Base-by-base conservation (phyloP, 2,797 vertebrate species). In the Acanthurus leucopareius region DNA sequence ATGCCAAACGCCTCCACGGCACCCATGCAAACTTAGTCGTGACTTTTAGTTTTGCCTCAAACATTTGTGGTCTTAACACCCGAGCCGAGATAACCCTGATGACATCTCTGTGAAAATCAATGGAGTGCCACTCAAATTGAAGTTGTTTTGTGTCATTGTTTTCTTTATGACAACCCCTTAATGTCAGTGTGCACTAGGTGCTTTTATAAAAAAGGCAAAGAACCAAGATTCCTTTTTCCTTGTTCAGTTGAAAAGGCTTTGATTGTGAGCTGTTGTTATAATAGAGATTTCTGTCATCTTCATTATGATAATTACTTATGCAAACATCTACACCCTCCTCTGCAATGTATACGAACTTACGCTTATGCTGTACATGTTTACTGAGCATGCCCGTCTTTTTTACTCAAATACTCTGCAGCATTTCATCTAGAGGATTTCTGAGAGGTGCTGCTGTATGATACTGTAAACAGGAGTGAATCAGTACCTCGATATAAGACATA, bases 351-450 rank as follows among this genome's bases (percentile, higher is more conserved):
- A 38, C 69, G 53, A 78, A 49, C 28, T 56, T 45, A 68, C 69
- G 66, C 66, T 53, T 63, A 69, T 58, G 59, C 53, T 68, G 72
- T 47, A 44, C 48, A 67, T 68, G 68, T 76, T 60, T 60, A 73
- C 62, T 66, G 22, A 79, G 84, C 85, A 89, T 89, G 86, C 58
- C 35, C 10, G 20, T 65, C 40, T 80, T 83, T 86, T 80, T 20
- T 82, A 86, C 45, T 20, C 70, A 58, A 73, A 73, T 45, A 45
- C 20, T 57, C 65, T 68, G 74, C 78, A 83, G 75, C 70, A 51
- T 70, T 85, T 72, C 19, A 4, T 32, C 51, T 51, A 52, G 48
- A 75, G 5, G 49, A 40, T 52, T 73, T 74, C 45, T 44, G 49
- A 53, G 49, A 56, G 62, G 47, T 60, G 45, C 64, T 64, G n/a